These are phyloP conservation scores for Sebastes steindachneri DNA, from an alignment of 2,797 vertebrate species.

Conservation along the genomic window DNA sequence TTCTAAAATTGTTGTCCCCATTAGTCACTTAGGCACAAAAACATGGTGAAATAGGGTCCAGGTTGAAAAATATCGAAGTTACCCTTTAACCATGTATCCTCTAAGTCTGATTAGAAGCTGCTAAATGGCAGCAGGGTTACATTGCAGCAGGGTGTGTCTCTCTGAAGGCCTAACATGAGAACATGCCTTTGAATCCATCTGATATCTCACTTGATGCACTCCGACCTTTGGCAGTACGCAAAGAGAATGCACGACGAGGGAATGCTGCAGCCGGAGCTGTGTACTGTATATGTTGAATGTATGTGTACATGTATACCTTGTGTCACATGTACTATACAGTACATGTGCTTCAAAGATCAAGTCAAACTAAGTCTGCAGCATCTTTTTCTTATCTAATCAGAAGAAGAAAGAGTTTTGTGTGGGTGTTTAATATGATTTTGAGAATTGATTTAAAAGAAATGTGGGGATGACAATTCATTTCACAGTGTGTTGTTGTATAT, in stretches of 20 bases:
- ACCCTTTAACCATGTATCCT: neutral
- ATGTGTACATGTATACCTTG: neutral
- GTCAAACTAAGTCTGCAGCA: neutral
- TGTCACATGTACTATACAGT: neutral
- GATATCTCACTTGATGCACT: conserved; percentile 52
- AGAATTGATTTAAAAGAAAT: neutral
- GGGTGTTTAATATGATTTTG: neutral
- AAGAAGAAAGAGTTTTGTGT: neutral
- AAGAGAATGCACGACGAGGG: conserved; percentile 25
- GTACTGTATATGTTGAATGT: conserved; percentile 3
- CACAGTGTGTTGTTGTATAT: neutral
- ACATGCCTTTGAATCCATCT: conserved; percentile 61
- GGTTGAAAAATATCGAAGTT: too few species aligned
- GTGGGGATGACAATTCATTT: neutral
- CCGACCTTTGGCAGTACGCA: conserved; percentile 64
- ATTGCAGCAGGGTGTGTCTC: conserved; percentile 54
- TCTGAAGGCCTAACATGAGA: conserved; percentile 41
- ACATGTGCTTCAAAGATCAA: neutral
- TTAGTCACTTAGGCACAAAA: too few species aligned
- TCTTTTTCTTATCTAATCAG: neutral
- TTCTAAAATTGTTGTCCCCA: too few species aligned
- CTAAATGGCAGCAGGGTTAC: conserved; percentile 36
- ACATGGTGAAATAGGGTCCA: too few species aligned
- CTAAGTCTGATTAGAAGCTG: conserved; percentile 11
- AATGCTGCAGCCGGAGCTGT: conserved; percentile 34